Base-by-base conservation (phyloP, 2,888 invertebrate genomes). In the Hypsopygia costalis region DNA sequence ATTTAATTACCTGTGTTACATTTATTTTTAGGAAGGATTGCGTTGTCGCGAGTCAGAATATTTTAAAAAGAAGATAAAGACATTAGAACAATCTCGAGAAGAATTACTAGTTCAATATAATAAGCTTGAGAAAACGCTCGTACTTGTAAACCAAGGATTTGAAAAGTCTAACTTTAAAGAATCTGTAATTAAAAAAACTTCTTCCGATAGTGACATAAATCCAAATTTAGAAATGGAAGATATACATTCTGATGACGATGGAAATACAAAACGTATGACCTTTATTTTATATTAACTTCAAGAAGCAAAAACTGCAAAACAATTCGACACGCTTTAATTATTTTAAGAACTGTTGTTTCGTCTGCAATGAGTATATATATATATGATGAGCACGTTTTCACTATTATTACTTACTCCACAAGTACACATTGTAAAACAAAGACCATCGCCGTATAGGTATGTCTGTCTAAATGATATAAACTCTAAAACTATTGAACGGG, bases 81-180 rank as follows among this genome's bases (percentile, higher is more conserved):
- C 55, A 3, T 45, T 80, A 22, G 81, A 86, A 49, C 54, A 69
- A 35, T 69, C 74, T 16, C 62, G 71, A 20, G 62, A 72, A 43
- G 66, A 69, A 9, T 53, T 81, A 27, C 47, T 71, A 21, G 70
- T 69, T 8, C 69, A 74, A 11, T 87, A 76, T 43, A 72, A 70
- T 56, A 30, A 59, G 34, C 55, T 88, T 34, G 87, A 88, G 47
- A 78, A 66, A 59, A 73, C 69, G 6, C 54, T 87, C 29, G 49
- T 86, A 10, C 55, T 78, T 12, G 47, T 83, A 4, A 88, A 79
- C 58, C 81, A 80, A 52, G 76, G 73, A 1, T 76, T 80, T 46
- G 69, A 69, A 43, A 69, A 67, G 44, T 40, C 56, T 7, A 34
- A 36, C 11, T 25, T 48, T 9, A 46, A 50, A 16, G 46, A 50